A percentile compares a stretch with the other conserved stretches of the same genome.
These are phyloP conservation scores for Solenopsis invicta DNA, from an alignment of 1,140 invertebrate species.

Conservation along the genomic window DNA sequence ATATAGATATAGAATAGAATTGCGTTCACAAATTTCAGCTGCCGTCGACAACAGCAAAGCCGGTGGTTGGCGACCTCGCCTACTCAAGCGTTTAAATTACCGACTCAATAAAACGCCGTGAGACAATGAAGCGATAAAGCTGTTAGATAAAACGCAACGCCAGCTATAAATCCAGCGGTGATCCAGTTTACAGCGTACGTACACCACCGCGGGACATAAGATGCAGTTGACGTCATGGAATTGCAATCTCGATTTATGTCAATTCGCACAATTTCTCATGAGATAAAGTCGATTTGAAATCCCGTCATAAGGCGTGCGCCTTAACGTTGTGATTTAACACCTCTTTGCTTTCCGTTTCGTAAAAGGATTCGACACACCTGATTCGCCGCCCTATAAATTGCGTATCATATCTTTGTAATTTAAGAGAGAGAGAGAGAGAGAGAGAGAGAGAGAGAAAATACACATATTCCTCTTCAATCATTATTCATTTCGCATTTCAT, in stretches of 20 bases:
- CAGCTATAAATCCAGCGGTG: conserved; percentile 71
- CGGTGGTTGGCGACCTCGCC: conserved; percentile 38
- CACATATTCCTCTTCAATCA: background rate
- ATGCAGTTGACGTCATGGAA: conserved; percentile 64
- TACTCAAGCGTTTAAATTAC: conserved; percentile 69
- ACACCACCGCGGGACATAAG: conserved; percentile 43
- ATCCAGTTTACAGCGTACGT: conserved; percentile 74
- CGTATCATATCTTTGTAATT: background rate
- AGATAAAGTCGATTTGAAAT: conserved; percentile 4
- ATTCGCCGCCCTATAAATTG: background rate
- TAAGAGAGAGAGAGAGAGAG: background rate
- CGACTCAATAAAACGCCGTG: conserved; percentile 69
- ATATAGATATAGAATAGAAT: background rate
- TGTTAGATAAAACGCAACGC: conserved; percentile 69
- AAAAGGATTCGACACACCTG: background rate
- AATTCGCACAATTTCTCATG: background rate
- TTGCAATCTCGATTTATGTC: conserved; percentile 70
- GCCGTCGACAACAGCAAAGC: conserved; percentile 45
- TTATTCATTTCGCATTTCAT: background rate
- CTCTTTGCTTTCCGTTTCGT: background rate
- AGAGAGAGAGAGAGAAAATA: no score
- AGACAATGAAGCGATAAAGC: conserved; percentile 77
- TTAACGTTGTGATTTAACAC: background rate
- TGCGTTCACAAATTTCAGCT: conserved; percentile 49
- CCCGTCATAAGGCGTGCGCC: background rate